Conservation (phyloP, 1,140 invertebrate genomes). For the Solenopsis fugax region DNA sequence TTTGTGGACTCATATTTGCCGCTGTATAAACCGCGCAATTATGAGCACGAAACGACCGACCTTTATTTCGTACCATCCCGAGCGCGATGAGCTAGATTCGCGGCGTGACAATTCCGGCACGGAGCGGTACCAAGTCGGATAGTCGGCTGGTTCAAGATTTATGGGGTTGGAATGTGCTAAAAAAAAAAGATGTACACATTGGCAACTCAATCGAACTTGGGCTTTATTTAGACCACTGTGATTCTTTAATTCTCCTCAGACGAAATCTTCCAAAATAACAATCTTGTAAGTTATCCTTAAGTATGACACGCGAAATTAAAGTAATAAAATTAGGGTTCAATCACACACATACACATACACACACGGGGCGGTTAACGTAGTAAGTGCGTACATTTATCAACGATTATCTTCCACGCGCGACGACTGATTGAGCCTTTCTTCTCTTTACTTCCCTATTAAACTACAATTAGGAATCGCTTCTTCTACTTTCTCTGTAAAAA, state of each 20-base stretch:
- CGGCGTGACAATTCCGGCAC: constrained; percentile 53
- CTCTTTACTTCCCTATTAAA: neutral
- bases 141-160: neutral
- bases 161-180: neutral
- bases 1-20: constrained; percentile 53
- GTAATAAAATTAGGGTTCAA: neutral
- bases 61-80: constrained; percentile 47
- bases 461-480: too few relatives aligned
- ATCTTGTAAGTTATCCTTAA: neutral
- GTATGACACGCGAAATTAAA: neutral
- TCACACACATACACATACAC: neutral
- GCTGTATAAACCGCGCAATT: constrained; percentile 35
- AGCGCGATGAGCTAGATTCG: constrained; percentile 37
- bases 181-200: neutral
- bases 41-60: constrained; percentile 52
- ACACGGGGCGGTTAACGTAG: too few relatives aligned
- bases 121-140: constrained; percentile 25
- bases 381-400: neutral
- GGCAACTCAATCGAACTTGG: neutral
- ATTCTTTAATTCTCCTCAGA: too few relatives aligned
- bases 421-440: neutral
- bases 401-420: neutral
- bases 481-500: neutral
- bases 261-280: neutral
- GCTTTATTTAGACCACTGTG: neutral